phyloP scores from a whole-genome alignment of 2,888 invertebrate species.

The Patella depressa region DNA sequence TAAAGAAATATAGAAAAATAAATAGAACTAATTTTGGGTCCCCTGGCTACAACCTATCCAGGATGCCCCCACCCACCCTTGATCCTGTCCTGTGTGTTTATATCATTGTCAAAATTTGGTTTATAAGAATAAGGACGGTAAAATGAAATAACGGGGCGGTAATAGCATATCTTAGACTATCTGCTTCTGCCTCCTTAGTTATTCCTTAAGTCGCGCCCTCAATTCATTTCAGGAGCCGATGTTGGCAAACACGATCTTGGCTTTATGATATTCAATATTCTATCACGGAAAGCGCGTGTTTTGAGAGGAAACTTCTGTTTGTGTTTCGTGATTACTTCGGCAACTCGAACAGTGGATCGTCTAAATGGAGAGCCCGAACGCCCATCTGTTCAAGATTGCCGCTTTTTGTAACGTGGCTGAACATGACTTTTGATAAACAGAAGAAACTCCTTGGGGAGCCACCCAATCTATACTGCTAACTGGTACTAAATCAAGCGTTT shows the following conservation, averaged over 20 bases:
- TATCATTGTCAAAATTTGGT: no score
- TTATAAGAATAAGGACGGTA: constrained; percentile 5
- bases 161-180: not conserved
- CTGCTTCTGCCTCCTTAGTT: not conserved
- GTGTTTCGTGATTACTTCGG: constrained; percentile 15
- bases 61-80: constrained; percentile 10
- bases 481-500: constrained; percentile 9
- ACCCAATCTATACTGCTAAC: constrained; percentile 5
- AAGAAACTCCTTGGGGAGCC: not conserved
- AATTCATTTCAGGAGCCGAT: not conserved
- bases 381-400: constrained; percentile 15
- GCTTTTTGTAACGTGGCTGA: not conserved
- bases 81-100: not conserved
- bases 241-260: constrained; percentile 8
- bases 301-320: constrained; percentile 19
- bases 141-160: not conserved
- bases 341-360: not conserved
- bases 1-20: no score
- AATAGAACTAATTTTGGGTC: no score
- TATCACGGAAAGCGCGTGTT: constrained; percentile 3
- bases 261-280: constrained; percentile 19
- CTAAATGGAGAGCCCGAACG: constrained; percentile 9
- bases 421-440: not conserved
- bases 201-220: not conserved
- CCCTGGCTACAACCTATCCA: no score